Percentiles rank a stretch among this genome's conserved stretches.
These are phyloP conservation scores for Zosterops lateralis DNA, from an alignment of 2,113 vertebrate genomes.

Conservation along the genomic window DNA sequence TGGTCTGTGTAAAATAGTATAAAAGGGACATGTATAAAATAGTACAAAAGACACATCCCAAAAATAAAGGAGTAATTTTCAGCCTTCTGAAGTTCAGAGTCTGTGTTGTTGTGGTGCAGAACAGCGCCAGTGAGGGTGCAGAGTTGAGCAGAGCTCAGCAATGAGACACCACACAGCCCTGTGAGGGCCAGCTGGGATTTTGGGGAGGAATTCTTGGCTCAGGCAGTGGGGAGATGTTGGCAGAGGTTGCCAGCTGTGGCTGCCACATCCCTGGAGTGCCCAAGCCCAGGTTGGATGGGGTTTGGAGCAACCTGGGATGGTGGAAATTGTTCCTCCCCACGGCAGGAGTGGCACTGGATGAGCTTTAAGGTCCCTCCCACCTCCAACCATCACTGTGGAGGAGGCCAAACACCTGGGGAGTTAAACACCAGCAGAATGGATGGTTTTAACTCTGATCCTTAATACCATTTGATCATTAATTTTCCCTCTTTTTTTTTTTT, in stretches of 20 bases:
- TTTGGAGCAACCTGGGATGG: background rate
- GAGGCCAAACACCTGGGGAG: background rate
- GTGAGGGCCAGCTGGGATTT: background rate
- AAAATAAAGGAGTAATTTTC: too few relatives aligned
- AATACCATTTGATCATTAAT: background rate
- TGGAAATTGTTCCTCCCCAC: background rate
- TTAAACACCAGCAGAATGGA: background rate
- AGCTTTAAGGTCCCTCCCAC: background rate
- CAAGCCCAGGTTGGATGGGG: rapidly evolving
- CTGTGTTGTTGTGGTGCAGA: too few relatives aligned
- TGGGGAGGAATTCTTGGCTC: background rate
- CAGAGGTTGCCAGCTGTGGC: background rate
- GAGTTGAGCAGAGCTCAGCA: rapidly evolving
- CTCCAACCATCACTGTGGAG: background rate
- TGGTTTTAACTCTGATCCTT: background rate
- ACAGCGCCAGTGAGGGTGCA: background rate
- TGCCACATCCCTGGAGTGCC: background rate
- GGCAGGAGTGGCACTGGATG: background rate
- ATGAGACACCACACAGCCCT: rapidly evolving
- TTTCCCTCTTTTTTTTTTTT: background rate
- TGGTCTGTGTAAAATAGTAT: too few relatives aligned
- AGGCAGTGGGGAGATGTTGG: background rate
- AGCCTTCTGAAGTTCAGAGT: too few relatives aligned
- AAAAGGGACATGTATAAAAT: too few relatives aligned
- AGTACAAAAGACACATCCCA: too few relatives aligned